Evolutionary conservation across 2,797 vertebrate genomes (phyloP), one percentile per base, ranked within the genome.

Genomic region (Natrix natrix): DNA sequence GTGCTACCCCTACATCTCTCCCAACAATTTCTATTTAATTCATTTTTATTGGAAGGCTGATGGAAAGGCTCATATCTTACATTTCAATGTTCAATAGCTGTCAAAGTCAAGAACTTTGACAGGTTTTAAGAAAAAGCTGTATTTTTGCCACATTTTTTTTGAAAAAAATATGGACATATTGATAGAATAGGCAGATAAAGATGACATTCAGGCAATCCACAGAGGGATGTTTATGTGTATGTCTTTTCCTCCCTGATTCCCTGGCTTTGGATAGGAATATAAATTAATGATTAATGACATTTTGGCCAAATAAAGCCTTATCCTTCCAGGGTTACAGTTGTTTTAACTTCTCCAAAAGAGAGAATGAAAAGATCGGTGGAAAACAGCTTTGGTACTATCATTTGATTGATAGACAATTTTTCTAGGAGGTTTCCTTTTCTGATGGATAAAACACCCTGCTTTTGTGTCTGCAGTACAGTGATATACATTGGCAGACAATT

Each of bases 121-220:
- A 43, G 94, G 94, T 92, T 95, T 91, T 37, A 95, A 95, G 94
- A 93, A 94, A 92, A 95, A 95, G 86, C 86, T 63, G 63, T 91
- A 89, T 63, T 17, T 91, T 88, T 92, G 94, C 93, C 61, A 93
- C 90, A 32, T 43, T 94, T 56, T 55, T 63, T 63, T 20, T 4
- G 2, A 17, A 8, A 5, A 32, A 86, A 89, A 93, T 91, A 78
- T 89, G 24, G 28, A 14, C 83, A 4, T 57, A 93, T 86, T 8
- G 60, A 87, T 89, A 92, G 32, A 94, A 90, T 37, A 92, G 86
- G 54, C 6, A 94, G 57, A 24, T 1, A 48, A 32, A 55, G 59
- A 89, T n/a, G 57, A 8, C 16, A 56, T n/a, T 16, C 1, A n/a
- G 6, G 63, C 63, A 57, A 90, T 55, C 83, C 52, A 32, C 54